Percentiles rank a stretch among this genome's conserved stretches.
Evolutionary conservation across 92 coral and sea anemone genomes (phyloP).

Genomic region (Parazoanthus atlanticus): DNA sequence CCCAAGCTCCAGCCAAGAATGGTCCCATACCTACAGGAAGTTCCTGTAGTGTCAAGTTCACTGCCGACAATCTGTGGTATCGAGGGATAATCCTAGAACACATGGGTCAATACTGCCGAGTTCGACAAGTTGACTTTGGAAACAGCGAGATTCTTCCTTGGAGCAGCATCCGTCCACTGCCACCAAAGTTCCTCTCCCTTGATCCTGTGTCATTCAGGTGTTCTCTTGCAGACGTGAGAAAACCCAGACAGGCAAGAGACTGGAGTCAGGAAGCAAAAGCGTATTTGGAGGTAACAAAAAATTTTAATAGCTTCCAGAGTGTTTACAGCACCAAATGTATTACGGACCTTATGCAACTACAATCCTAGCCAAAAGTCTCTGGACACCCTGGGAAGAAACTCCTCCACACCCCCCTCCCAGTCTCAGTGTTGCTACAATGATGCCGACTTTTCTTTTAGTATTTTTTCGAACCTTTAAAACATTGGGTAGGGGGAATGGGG

Average conservation of each 20-base stretch:
- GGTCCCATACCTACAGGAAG: constrained; percentile 30
- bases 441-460: too few relatives aligned
- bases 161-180: constrained; percentile 52
- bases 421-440: too few relatives aligned
- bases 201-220: constrained; percentile 42
- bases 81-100: constrained; percentile 50
- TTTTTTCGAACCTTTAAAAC: too few relatives aligned
- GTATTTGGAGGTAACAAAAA: constrained; percentile 23
- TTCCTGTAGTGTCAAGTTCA: constrained; percentile 63
- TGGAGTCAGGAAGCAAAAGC: constrained; percentile 50
- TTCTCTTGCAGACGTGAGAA: constrained; percentile 54
- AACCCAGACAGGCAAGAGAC: constrained; percentile 23
- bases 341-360: too few relatives aligned
- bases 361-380: too few relatives aligned
- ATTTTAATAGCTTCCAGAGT: background rate
- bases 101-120: constrained; percentile 30
- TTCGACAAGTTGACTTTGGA: constrained; percentile 69
- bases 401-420: too few relatives aligned
- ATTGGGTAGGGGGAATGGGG: too few relatives aligned
- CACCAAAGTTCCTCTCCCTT: constrained; percentile 43
- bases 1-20: constrained; percentile 25
- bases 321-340: too few relatives aligned
- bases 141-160: constrained; percentile 49
- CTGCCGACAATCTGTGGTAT: constrained; percentile 63
- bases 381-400: too few relatives aligned